phyloP scores from a whole-genome alignment of 2,888 invertebrate genomes.

The Cephus pygmeus region DNA sequence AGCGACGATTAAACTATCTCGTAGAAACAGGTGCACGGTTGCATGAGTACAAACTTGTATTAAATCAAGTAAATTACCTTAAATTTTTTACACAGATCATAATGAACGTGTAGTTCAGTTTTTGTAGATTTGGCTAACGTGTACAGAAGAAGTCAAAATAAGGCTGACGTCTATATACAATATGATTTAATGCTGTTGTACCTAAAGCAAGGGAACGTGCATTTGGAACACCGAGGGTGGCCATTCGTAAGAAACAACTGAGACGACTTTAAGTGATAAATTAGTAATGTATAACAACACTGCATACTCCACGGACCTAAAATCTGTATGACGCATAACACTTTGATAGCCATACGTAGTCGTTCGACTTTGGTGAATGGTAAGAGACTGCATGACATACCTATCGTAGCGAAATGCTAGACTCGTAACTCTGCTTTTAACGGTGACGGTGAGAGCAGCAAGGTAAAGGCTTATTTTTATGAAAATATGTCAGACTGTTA shows the following conservation, averaged over 20 bases:
- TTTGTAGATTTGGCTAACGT: not conserved
- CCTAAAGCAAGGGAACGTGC: not conserved
- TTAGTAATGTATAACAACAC: not conserved
- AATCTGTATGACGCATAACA: not conserved
- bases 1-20: slow-evolving; percentile 1
- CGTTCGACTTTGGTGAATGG: not conserved
- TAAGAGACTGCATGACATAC: not conserved
- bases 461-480: slow-evolving; percentile 60
- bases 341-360: no score
- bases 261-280: not conserved
- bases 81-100: not conserved
- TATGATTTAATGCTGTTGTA: not conserved
- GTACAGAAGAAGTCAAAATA: not conserved
- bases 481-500: slow-evolving; percentile 44
- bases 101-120: not conserved
- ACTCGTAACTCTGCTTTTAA: not conserved
- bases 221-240: not conserved
- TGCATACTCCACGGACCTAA: not conserved
- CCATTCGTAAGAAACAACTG: not conserved
- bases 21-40: slow-evolving; percentile 20
- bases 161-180: no score
- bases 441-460: not conserved
- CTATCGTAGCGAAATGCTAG: not conserved
- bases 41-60: slow-evolving; percentile 14
- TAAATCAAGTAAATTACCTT: not conserved